Conservation (phyloP, 1,140 invertebrate species). For the Cepaea nemoralis region DNA sequence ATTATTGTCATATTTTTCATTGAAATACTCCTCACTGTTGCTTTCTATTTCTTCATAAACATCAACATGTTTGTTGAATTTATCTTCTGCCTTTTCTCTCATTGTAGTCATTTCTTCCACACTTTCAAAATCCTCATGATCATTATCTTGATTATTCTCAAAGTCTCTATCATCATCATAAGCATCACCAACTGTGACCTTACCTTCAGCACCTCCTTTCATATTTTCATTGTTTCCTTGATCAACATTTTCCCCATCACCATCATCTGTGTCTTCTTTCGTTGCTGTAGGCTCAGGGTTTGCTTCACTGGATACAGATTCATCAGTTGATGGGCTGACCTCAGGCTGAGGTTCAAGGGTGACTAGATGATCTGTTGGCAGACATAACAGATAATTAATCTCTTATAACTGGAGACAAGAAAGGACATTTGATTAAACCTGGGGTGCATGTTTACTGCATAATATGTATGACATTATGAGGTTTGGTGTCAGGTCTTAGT, state of each 20-base stretch:
- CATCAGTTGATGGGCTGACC: not conserved
- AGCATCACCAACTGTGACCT: not conserved
- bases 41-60: not conserved
- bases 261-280: not conserved
- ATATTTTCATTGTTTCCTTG: constrained; percentile 10
- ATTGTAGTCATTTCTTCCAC: not conserved
- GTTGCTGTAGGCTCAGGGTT: not conserved
- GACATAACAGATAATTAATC: not conserved
- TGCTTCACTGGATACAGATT: not conserved
- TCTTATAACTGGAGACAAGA: too few species aligned
- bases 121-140: not conserved
- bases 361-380: not conserved
- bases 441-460: too few species aligned
- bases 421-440: too few species aligned
- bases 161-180: constrained; percentile 1
- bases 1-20: not conserved
- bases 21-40: not conserved
- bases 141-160: not conserved
- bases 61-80: not conserved
- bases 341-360: not conserved
- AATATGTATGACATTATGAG: too few species aligned
- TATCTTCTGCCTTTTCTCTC: not conserved
- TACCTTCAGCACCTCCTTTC: constrained; percentile 7
- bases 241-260: not conserved
- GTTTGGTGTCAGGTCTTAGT: too few species aligned